phyloP scores from a whole-genome alignment of 2,888 invertebrate genomes.

The Drosophila greeni region DNA sequence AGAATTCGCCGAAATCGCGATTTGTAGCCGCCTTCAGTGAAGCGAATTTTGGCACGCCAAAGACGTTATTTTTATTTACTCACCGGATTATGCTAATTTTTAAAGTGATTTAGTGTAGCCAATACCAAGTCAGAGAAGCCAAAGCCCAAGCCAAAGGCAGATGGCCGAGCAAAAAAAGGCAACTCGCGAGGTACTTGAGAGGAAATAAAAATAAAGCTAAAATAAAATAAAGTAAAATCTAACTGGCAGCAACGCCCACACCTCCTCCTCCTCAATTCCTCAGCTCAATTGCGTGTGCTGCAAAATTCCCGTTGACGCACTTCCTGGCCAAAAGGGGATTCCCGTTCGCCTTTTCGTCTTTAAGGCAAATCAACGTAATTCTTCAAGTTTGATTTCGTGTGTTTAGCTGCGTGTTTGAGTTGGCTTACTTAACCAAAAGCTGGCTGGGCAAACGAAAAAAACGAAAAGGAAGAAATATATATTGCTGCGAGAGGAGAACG shows the following conservation, averaged over 20 bases:
- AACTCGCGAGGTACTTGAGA: slow-evolving; percentile 31
- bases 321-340: slow-evolving; percentile 33
- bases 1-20: slow-evolving; percentile 33
- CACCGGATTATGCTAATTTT: slow-evolving; percentile 73
- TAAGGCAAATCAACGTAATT: slow-evolving; percentile 68
- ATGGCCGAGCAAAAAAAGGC: slow-evolving; percentile 5
- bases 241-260: slow-evolving; percentile 48
- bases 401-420: slow-evolving; percentile 67
- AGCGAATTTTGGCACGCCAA: slow-evolving; percentile 39
- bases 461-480: slow-evolving; percentile 17
- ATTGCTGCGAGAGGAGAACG: slow-evolving; percentile 25
- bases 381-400: slow-evolving; percentile 69
- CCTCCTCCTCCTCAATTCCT: no score
- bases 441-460: slow-evolving; percentile 14
- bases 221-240: slow-evolving; percentile 63
- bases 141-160: slow-evolving; percentile 36
- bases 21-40: slow-evolving; percentile 44
- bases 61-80: slow-evolving; percentile 71
- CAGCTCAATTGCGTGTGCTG: slow-evolving; percentile 63
- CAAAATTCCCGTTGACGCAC: slow-evolving; percentile 63
- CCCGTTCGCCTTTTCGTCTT: slow-evolving; percentile 39
- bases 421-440: slow-evolving; percentile 63
- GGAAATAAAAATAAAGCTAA: slow-evolving; percentile 58
- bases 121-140: slow-evolving; percentile 52
- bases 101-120: slow-evolving; percentile 72